These are phyloP conservation scores for Hypercompe scribonia DNA, from an alignment of 2,888 invertebrate genomes.

Conservation along the genomic window DNA sequence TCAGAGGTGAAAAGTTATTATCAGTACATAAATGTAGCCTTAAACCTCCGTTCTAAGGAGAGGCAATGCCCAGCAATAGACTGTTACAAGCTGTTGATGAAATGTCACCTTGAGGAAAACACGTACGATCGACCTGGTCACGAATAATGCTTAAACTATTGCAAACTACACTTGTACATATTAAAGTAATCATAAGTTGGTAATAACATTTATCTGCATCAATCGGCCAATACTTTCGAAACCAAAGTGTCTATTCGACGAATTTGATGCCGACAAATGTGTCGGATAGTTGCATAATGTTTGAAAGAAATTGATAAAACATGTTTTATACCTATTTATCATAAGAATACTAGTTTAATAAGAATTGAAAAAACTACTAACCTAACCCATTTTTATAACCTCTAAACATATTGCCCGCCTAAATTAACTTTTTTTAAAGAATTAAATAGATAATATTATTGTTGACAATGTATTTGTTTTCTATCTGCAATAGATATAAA, in stretches of 20 bases:
- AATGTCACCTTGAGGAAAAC: background rate
- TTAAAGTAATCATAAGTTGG: slow-evolving; percentile 2
- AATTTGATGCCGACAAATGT: slow-evolving; percentile 15
- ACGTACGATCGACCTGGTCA: background rate
- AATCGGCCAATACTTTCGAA: slow-evolving; percentile 15
- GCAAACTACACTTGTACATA: slow-evolving; percentile 13
- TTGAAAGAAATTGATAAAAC: slow-evolving; percentile 24
- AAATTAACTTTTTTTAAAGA: slow-evolving; percentile 29
- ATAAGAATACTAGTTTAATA: slow-evolving; percentile 35
- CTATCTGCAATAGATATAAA: background rate
- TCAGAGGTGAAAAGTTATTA: background rate
- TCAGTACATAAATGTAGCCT: too few species aligned
- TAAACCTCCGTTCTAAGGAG: too few species aligned
- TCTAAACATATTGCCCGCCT: slow-evolving; percentile 45
- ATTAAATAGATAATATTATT: slow-evolving; percentile 21
- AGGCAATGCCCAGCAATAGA: too few species aligned
- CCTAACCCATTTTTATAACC: slow-evolving; percentile 27
- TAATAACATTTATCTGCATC: slow-evolving; percentile 1
- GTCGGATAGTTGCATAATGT: slow-evolving; percentile 20
- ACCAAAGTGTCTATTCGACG: slow-evolving; percentile 15
- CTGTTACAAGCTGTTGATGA: too few species aligned
- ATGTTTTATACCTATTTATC: slow-evolving; percentile 32
- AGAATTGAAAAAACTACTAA: slow-evolving; percentile 26
- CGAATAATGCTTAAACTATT: background rate
- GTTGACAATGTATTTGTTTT: slow-evolving; percentile 21